Evolutionary conservation across 2,888 invertebrate species (phyloP).

Genomic region (Xanthia icteritia): DNA sequence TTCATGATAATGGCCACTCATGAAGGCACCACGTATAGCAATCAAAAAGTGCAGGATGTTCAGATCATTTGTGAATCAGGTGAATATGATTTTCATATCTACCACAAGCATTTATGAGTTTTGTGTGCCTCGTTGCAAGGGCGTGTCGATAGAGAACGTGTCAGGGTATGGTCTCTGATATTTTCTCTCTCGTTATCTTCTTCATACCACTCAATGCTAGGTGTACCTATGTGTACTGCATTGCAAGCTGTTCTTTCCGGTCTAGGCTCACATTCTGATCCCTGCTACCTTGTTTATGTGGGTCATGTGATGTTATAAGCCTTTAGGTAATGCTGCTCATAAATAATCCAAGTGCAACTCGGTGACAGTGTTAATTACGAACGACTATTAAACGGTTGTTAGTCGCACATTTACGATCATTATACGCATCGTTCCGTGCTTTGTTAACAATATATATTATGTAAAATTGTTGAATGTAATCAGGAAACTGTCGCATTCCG

Average conservation of each 20-base stretch:
- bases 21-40: not conserved
- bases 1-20: not conserved
- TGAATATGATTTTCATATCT: not conserved
- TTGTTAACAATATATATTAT: conserved; percentile 68
- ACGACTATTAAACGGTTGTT: conserved; percentile 70
- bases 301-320: not conserved
- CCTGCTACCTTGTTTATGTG: not conserved
- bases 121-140: not conserved
- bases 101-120: not conserved
- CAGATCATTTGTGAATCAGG: not conserved
- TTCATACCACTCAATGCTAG: not conserved
- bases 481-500: conserved; percentile 62
- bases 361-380: conserved; percentile 66
- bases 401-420: conserved; percentile 66
- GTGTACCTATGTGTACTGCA: not conserved
- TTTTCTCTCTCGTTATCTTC: not conserved
- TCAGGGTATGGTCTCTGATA: not conserved
- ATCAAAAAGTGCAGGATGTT: not conserved
- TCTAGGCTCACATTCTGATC: not conserved
- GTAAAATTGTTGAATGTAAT: conserved; percentile 62
- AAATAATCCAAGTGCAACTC: conserved; percentile 38
- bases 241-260: not conserved
- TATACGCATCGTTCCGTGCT: conserved; percentile 73
- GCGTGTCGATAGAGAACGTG: not conserved
- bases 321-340: conserved; percentile 1